phyloP scores from a whole-genome alignment of 2,797 vertebrate species.

The Enteromius trimaculatus region DNA sequence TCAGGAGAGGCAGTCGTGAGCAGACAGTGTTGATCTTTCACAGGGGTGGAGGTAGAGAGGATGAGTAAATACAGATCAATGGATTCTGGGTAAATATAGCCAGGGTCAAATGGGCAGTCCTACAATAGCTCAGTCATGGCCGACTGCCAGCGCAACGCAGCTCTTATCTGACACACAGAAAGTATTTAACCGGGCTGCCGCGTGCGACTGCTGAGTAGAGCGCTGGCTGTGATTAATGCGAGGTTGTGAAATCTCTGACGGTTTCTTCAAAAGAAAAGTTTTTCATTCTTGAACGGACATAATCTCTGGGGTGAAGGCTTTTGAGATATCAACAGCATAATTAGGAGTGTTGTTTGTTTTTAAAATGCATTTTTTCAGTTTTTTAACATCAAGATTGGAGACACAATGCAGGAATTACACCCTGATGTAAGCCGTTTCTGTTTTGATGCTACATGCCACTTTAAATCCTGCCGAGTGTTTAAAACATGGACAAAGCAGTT shows the following conservation, averaged over 20 bases:
- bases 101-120: conserved; percentile 68
- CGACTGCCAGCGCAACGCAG: conserved; percentile 8
- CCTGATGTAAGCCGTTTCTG: conserved; percentile 64
- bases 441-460: conserved; percentile 64
- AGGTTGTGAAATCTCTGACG: neutral
- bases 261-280: conserved; percentile 2
- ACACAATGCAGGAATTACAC: conserved; percentile 50
- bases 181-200: neutral
- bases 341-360: conserved; percentile 51
- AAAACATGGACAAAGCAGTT: conserved; percentile 75
- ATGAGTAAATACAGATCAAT: conserved; percentile 54
- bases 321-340: conserved; percentile 53
- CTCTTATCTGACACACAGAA: conserved; percentile 31
- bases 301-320: conserved; percentile 27
- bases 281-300: neutral
- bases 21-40: conserved; percentile 45
- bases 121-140: conserved; percentile 32
- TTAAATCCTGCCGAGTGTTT: conserved; percentile 70
- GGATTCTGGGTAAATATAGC: conserved; percentile 57
- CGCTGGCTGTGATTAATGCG: conserved; percentile 17
- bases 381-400: conserved; percentile 60
- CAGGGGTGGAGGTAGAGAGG: conserved; percentile 16
- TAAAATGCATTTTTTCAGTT: conserved; percentile 46
- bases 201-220: neutral
- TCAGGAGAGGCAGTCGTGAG: neutral